These are phyloP conservation scores for Tholera decimalis DNA, from an alignment of 2,888 invertebrate genomes.

Conservation along the genomic window DNA sequence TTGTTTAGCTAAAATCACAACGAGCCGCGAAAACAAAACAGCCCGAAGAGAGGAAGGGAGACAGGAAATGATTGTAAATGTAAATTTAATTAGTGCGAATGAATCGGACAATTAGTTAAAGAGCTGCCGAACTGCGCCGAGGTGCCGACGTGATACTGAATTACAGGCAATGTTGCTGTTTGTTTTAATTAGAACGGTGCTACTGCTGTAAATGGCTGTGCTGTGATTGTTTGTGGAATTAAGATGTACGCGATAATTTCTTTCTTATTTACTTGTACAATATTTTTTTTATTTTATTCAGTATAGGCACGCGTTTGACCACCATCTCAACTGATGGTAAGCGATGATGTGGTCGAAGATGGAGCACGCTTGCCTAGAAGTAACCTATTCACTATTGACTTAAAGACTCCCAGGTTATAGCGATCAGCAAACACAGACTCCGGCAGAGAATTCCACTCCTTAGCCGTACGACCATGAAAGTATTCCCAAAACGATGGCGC, in stretches of 20 bases:
- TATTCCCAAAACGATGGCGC: no score
- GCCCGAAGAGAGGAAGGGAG: neutral
- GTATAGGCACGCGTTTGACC: no score
- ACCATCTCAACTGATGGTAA: no score
- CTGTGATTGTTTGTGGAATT: conserved; percentile 7
- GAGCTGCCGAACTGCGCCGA: conserved; percentile 28
- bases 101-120: conserved; percentile 60
- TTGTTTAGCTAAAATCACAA: conserved; percentile 36
- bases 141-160: conserved; percentile 9
- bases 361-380: no score
- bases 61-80: conserved; percentile 45
- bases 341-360: no score
- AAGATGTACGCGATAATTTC: neutral
- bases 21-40: conserved; percentile 43
- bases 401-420: no score
- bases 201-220: conserved; percentile 28
- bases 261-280: neutral
- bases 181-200: conserved; percentile 28
- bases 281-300: no score
- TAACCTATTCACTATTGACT: no score
- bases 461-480: no score
- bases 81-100: conserved; percentile 61
- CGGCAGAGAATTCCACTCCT: no score
- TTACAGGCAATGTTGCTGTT: conserved; percentile 13
- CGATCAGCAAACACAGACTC: no score